phyloP scores from a whole-genome alignment of 1,140 invertebrate genomes.

The Brachionus koreanus region DNA sequence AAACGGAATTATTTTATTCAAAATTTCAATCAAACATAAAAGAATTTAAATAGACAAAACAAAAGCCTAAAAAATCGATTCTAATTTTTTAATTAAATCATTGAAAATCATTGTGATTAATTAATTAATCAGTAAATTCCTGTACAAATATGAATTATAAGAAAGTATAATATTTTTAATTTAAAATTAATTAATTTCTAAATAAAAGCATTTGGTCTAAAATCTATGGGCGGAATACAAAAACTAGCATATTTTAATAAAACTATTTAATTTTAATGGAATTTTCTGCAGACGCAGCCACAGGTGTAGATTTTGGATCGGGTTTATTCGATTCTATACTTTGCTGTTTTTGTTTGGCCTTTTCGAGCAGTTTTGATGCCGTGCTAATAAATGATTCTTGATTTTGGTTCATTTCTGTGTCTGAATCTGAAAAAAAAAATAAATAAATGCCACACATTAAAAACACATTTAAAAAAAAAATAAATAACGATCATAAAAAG shows the following conservation, averaged over 20 bases:
- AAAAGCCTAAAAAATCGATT: neutral
- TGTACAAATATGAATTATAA: neutral
- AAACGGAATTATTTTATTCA: neutral
- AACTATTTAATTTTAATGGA: constrained; percentile 2
- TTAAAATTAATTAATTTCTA: neutral
- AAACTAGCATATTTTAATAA: neutral
- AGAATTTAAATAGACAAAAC: neutral
- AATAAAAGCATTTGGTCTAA: neutral
- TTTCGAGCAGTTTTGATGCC: constrained; percentile 24
- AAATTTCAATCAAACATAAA: neutral
- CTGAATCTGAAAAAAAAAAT: neutral
- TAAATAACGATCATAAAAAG: neutral
- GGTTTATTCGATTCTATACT: neutral
- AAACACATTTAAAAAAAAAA: constrained; percentile 14
- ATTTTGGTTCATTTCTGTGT: constrained; percentile 19
- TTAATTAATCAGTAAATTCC: neutral
- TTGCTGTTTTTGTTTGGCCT: constrained; percentile 22
- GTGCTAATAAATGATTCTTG: constrained; percentile 38
- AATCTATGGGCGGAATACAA: constrained; percentile 24
- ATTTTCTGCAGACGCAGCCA: neutral
- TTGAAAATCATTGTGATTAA: neutral
- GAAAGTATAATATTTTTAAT: neutral
- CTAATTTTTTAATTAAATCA: neutral
- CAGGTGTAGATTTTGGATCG: neutral
- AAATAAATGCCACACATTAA: too few relatives aligned